Evolutionary conservation across 1,140 invertebrate species (phyloP), one percentile per base, ranked within the genome.

Genomic region (Lepidurus couesii): DNA sequence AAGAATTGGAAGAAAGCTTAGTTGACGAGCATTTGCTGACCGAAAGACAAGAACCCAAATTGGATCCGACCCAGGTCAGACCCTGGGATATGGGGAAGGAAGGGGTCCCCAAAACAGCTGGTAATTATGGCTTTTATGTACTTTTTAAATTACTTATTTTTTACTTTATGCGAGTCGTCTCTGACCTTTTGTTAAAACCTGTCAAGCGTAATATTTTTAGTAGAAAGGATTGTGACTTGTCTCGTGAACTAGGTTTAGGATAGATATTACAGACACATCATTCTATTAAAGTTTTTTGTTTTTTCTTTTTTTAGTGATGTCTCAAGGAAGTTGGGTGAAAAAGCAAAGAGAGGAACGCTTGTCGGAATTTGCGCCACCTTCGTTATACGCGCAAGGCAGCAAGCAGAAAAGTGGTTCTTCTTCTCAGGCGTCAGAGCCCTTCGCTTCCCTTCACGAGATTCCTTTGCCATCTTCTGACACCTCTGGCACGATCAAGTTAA

Each of bases 61-160:
- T 21, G 65, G 42, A 73, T 45, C 16, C 65, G 7, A 44, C 24
- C 26, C 80, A 80, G 75, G 81, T 84, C 53, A 83, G 82, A 77
- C 82, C 82, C 81, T 84, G 81, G 84, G 84, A 83, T 82, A 81
- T 82, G 45, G 84, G 84, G 47, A 84, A 84, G 77, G 79, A 79
- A 42, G 83, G 82, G 42, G 82, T 84, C 43, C 34, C 78, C 53
- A 78, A 77, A 75, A 45, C 24, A 65, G 24, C 42, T 43, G 43
- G 81, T 78, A 73, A 79, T 21, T 43, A 9, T 11, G 16, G 13
- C 47, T 34, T 75, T 42, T 73, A 21, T 34, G 7, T 8, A 42
- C n/a, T 21, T 77, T 53, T 13, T 47, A 65, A 47, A n/a, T 13
- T 53, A 5, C 26, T 77, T 77, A 44, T 16, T 26, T 77, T 77